Conservation (phyloP, 2,797 vertebrate species). For the Lagocephalus sceleratus region DNA sequence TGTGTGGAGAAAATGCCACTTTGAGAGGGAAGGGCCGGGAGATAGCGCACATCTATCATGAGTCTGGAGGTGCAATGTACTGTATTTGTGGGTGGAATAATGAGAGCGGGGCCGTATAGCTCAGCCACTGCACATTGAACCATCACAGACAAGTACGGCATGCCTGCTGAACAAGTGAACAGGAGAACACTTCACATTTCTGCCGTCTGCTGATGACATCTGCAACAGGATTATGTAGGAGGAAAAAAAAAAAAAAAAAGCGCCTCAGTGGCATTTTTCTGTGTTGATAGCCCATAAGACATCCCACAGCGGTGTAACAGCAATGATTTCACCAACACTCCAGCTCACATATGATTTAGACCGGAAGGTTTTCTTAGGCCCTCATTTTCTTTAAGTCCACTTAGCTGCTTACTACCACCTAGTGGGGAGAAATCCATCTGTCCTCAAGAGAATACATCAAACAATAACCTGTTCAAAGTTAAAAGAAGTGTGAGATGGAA, state of each 20-base stretch:
- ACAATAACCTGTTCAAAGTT: slow-evolving; percentile 9
- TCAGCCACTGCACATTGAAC: slow-evolving; percentile 49
- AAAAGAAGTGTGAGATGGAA: background rate
- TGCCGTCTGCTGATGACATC: slow-evolving; percentile 60
- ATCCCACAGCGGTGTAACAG: slow-evolving; percentile 19
- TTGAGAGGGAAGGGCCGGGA: slow-evolving; percentile 38
- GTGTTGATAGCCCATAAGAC: slow-evolving; percentile 19
- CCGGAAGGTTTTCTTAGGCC: slow-evolving; percentile 5
- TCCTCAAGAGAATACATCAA: slow-evolving; percentile 29
- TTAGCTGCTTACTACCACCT: slow-evolving; percentile 73
- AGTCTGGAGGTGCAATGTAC: slow-evolving; percentile 33
- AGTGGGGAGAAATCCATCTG: slow-evolving; percentile 61
- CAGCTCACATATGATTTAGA: slow-evolving; percentile 2
- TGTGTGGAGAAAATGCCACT: slow-evolving; percentile 64
- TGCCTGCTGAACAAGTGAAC: slow-evolving; percentile 58
- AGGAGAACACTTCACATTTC: slow-evolving; percentile 57
- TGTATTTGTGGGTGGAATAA: slow-evolving; percentile 65
- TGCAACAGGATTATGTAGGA: slow-evolving; percentile 52
- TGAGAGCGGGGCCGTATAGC: slow-evolving; percentile 53
- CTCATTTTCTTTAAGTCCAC: slow-evolving; percentile 12
- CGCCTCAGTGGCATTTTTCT: slow-evolving; percentile 37
- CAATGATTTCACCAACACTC: slow-evolving; percentile 9
- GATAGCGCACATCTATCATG: slow-evolving; percentile 35
- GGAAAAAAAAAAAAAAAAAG: slow-evolving; percentile 31
- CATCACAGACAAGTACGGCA: slow-evolving; percentile 51